Base-by-base conservation (phyloP, 2,113 vertebrate genomes). In the Beaufortia kweichowensis region DNA sequence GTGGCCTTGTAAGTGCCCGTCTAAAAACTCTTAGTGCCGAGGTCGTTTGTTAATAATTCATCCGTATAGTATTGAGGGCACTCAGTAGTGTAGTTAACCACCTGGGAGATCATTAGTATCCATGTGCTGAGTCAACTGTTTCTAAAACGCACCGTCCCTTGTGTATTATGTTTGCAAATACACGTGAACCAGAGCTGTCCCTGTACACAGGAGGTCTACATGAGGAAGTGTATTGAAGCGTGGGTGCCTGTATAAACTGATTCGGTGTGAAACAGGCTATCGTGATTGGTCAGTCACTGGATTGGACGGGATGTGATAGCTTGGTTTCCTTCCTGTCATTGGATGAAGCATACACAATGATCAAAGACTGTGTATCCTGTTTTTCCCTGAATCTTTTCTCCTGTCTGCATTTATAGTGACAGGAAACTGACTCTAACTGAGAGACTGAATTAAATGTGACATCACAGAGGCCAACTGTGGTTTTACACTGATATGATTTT, bases 1-100 rank as follows among this genome's bases (percentile, higher is more conserved):
- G 96, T 96, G 1, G 93, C 94, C 46, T 92, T 98, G 96, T 97
- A 86, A 96, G 96, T 94, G 62, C 17, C 72, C 48, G 12, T 26
- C 59, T 24, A 9, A 50, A 31, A 65, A 72, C 15, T 5, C 17
- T 50, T 24, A 26, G 17, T 9, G 39, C 33, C 0, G 59, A 6
- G 17, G 39, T 46, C 15, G n/a, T n/a, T n/a, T n/a, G 24, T 78
- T 17, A 66, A 56, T 77, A 59, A 73, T 64, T 46, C 53, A 81
- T 35, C 29, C 55, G 59, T 60, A 43, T 24, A 53, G 29, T 46
- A 29, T 56, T 17, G 53, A 63, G 72, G 73, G n/a, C 26, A 55
- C 67, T 69, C 69, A 1, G 24, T 72, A 43, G 15, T 72, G 21
- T 57, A 41, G 55, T 17, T 23, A 43, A 59, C 10, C 69, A 41